phyloP scores from a whole-genome alignment of 2,113 vertebrate genomes.

The Gasterosteus aculeatus region DNA sequence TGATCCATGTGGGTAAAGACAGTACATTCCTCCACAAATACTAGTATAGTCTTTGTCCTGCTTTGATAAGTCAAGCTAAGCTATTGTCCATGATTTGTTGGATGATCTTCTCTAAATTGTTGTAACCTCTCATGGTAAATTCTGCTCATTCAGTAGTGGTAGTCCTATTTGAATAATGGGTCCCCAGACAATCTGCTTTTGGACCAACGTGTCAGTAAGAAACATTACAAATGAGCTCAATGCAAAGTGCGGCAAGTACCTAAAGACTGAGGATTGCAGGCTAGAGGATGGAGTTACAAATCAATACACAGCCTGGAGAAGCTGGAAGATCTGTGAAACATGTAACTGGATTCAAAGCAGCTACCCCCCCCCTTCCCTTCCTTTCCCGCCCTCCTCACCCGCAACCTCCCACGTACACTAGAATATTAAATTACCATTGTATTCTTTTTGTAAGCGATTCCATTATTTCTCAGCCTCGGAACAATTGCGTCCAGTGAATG shows the following conservation, averaged over 20 bases:
- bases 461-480: constrained; percentile 76
- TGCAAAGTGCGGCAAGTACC: constrained; percentile 33
- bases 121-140: neutral
- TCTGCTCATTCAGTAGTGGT: too few species aligned
- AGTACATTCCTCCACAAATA: neutral
- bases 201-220: constrained; percentile 29
- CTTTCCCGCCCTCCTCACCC: too few species aligned
- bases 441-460: constrained; percentile 76
- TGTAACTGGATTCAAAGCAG: constrained; percentile 26
- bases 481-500: constrained; percentile 76
- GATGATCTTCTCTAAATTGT: neutral
- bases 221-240: constrained; percentile 46
- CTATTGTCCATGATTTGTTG: neutral
- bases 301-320: constrained; percentile 63
- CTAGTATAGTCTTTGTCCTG: neutral
- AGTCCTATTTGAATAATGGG: constrained; percentile 6
- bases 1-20: neutral
- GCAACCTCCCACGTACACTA: constrained; percentile 26
- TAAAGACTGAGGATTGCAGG: constrained; percentile 32
- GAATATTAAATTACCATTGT: constrained; percentile 78
- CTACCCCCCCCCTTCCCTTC: too few species aligned
- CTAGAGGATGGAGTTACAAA: constrained; percentile 46
- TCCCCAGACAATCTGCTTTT: constrained; percentile 32
- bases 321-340: constrained; percentile 45
- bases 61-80: neutral